phyloP scores from a whole-genome alignment of 2,888 invertebrate species.

The Loripinus fragilis region DNA sequence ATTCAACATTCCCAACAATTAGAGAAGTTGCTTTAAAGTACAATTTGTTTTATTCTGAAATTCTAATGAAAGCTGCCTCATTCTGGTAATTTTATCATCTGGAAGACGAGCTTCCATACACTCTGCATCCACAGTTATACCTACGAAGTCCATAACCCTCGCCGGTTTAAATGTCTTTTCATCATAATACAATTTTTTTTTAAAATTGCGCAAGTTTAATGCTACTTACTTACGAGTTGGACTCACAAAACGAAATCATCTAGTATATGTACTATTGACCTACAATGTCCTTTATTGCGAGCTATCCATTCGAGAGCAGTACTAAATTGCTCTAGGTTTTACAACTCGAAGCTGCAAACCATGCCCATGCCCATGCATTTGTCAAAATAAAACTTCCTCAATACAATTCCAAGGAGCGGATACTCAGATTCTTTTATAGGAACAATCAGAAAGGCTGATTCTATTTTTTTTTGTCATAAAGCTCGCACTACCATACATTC shows the following conservation, averaged over 20 bases:
- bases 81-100: constrained; percentile 37
- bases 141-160: constrained; percentile 29
- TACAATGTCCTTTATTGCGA: background rate
- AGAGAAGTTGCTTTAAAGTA: constrained; percentile 37
- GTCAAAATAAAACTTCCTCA: constrained; percentile 29
- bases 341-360: constrained; percentile 24
- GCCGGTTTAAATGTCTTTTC: constrained; percentile 37
- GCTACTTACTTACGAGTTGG: constrained; percentile 14
- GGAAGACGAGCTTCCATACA: constrained; percentile 45
- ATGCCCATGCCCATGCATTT: constrained; percentile 33
- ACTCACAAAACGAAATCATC: constrained; percentile 39
- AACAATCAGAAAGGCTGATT: constrained; percentile 23
- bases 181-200: background rate
- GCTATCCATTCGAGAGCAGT: constrained; percentile 28
- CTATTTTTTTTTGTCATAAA: constrained; percentile 33
- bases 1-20: constrained; percentile 40
- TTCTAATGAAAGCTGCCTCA: background rate
- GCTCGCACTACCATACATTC: background rate
- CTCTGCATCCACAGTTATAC: constrained; percentile 26
- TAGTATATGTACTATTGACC: constrained; percentile 20
- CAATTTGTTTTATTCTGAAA: constrained; percentile 14
- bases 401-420: constrained; percentile 26
- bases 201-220: background rate
- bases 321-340: background rate
- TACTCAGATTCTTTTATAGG: constrained; percentile 21